Evolutionary conservation across 2,797 vertebrate species (phyloP).

Genomic region (Harpagifer antarcticus): DNA sequence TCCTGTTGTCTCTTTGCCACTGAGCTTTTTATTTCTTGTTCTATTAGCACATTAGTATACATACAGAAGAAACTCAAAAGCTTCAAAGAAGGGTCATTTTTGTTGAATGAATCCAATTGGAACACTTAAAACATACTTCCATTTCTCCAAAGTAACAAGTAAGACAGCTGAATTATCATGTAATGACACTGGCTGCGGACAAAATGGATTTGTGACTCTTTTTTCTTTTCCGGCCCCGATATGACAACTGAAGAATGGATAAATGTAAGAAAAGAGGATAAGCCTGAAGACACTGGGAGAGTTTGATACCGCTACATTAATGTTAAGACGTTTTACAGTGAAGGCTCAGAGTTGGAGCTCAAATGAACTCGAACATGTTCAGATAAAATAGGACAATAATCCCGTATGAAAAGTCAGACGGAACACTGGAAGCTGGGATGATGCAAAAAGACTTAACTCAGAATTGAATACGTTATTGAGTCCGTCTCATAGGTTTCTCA

Average conservation of each 20-base stretch:
- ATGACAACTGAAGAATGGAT: slow-evolving; percentile 49
- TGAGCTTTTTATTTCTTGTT: not conserved
- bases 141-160: slow-evolving; percentile 2
- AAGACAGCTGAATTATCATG: not conserved
- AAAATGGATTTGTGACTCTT: slow-evolving; percentile 37
- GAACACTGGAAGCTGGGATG: slow-evolving; percentile 14
- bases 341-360: slow-evolving; percentile 17
- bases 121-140: not conserved
- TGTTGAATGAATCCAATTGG: slow-evolving; percentile 18
- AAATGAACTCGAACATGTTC: slow-evolving; percentile 52
- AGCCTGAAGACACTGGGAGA: slow-evolving; percentile 49
- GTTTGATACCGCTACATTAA: slow-evolving; percentile 22
- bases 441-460: slow-evolving; percentile 15
- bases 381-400: slow-evolving; percentile 58
- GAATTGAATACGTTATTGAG: not conserved
- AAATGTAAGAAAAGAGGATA: slow-evolving; percentile 49
- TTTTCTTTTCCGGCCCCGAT: slow-evolving; percentile 8
- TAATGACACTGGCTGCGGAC: slow-evolving; percentile 16
- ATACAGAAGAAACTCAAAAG: not conserved
- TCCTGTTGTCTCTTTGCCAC: slow-evolving; percentile 13
- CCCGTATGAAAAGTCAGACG: slow-evolving; percentile 40
- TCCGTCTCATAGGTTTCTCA: not conserved
- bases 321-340: slow-evolving; percentile 1
- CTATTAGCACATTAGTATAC: not conserved
- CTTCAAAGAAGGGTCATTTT: not conserved